Evolutionary conservation across 2,888 invertebrate genomes (phyloP), one percentile per base, ranked within the genome.

Genomic region (Timema podura): DNA sequence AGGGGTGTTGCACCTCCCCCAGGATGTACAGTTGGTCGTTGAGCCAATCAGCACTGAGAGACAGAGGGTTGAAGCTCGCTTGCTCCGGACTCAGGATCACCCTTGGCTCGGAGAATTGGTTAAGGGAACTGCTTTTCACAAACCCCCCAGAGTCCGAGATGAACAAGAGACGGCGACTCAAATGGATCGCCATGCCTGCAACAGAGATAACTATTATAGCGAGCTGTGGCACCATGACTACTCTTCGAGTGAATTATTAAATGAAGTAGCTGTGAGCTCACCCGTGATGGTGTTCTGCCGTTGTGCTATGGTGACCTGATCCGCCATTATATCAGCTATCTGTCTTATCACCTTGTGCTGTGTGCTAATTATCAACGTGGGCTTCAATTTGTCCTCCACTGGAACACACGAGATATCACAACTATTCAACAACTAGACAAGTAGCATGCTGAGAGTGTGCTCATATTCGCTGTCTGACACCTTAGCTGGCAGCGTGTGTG

Each of bases 1-100:
- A 83, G 68, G 80, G 78, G 75, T 88, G 85, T 59, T 85, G 83
- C 8, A 89, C 87, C 80, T 92, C 89, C 0, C 91, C 92, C 48
- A 95, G 85, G 69, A 96, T 86, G 77, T 95, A 96, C 3, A 96
- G 83, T 71, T 92, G 89, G 72, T 90, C 86, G 78, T 93, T 92
- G 49, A 97, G 82, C 96, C 96, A 97, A 80, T 97, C 97, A 0
- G 95, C 87, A 1, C 92, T 90, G 9, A 93, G 78, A 74, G 89
- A 89, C 66, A 89, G 79, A 0, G 93, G 91, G 71, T 85, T 85
- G 78, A 89, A 89, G 66, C 85, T 84, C 11, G 85, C 84, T 66
- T 85, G 84, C 64, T 85, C 82, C 0, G 89, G 86, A 5, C 85
- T 83, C 0, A 89, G 80, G 54, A 91, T 86, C 6, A 83, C 76